Evolutionary conservation across 2,797 vertebrate genomes (phyloP), one percentile per base, ranked within the genome.

Genomic region (Discoglossus pictus): DNA sequence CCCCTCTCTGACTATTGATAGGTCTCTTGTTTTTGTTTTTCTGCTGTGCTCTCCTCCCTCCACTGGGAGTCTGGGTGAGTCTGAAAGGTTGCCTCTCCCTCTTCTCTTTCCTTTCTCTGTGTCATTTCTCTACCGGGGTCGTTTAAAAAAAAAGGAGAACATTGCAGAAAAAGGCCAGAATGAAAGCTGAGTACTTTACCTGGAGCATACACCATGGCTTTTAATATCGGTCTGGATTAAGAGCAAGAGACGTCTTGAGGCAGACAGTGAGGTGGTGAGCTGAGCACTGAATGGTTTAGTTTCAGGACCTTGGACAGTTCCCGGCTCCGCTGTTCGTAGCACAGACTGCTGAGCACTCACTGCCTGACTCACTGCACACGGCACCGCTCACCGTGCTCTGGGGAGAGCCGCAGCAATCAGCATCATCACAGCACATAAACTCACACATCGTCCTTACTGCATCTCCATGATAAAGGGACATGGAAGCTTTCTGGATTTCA

Each of bases 151-250:
- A 43, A 60, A 3, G 34, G 6, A 43, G 13, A 50, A 8, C 17
- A 59, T 10, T 40, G 23, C 48, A 51, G 36, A 44, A 40, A 44
- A 64, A 59, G 44, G 44, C 35, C 53, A 16, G 20, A 12, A 71
- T 43, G 17, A 51, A 43, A 24, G 1, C 47, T 16, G 66, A 38
- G n/a, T 65, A 59, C 60, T 9, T 75, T 78, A 86, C 84, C 84
- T 86, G 82, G 79, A 73, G 78, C 77, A 73, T 84, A 79, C 51
- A 84, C 82, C 83, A 86, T 84, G 76, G 42, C 76, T 73, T 73
- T 63, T 60, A 48, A 46, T 55, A 17, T 75, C 73, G 71, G 36
- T 67, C 53, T 40, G 62, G 59, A 42, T n/a, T n/a, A n/a, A n/a
- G n/a, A 39, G 42, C 7, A 27, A 27, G 3, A 50, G 27, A 24